phyloP scores from a whole-genome alignment of 1,140 invertebrate species.

The Leptonema lineaticorne region DNA sequence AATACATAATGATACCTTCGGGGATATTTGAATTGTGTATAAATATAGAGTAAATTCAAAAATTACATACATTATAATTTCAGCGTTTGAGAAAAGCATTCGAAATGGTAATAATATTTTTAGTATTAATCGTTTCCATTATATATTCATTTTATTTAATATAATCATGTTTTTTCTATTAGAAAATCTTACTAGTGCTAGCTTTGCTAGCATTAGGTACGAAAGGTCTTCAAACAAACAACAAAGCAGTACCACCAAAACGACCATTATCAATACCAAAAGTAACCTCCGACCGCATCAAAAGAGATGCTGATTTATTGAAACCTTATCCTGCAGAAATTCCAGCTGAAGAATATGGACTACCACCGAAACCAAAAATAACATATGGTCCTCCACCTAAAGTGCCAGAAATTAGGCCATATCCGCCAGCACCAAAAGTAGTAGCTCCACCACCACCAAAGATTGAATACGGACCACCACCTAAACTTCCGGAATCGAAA shows the following conservation, averaged over 20 bases:
- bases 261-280: constrained; percentile 37
- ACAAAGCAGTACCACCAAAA: constrained; percentile 38
- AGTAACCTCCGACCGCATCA: constrained; percentile 1
- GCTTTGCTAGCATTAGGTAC: constrained; percentile 31
- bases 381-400: neutral
- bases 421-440: constrained; percentile 19
- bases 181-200: constrained; percentile 34
- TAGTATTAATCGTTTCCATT: neutral
- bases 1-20: constrained; percentile 42
- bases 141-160: neutral
- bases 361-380: neutral
- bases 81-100: neutral
- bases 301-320: constrained; percentile 18
- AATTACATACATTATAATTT: neutral
- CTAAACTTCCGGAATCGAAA: neutral
- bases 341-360: neutral
- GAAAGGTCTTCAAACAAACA: constrained; percentile 25
- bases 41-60: too few species aligned
- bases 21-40: too few species aligned
- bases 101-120: neutral
- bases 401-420: constrained; percentile 9
- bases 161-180: neutral
- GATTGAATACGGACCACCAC: neutral
- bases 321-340: constrained; percentile 21
- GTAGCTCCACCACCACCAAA: constrained; percentile 12